Conservation (phyloP, 2,888 invertebrate genomes). For the Epirrita christyi region DNA sequence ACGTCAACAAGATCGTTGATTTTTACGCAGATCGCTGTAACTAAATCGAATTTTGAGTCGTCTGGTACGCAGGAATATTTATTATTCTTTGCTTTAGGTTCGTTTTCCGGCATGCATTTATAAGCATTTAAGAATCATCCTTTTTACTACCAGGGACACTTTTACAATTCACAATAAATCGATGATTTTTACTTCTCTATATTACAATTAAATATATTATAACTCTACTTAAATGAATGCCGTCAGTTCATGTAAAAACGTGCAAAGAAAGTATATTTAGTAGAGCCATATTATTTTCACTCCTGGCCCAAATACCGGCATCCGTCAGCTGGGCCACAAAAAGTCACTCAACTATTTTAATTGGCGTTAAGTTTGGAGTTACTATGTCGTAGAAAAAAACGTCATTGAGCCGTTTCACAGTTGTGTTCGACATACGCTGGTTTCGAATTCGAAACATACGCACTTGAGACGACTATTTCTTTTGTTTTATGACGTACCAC, state of each 20-base stretch:
- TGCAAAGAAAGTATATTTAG: constrained; percentile 55
- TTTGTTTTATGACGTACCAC: constrained; percentile 8
- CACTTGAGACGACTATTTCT: constrained; percentile 15
- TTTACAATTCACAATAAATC: no score
- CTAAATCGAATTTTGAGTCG: neutral
- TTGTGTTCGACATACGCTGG: constrained; percentile 47
- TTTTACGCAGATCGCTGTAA: constrained; percentile 6
- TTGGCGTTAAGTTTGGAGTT: constrained; percentile 75
- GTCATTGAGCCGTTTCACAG: constrained; percentile 63
- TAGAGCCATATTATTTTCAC: constrained; percentile 73
- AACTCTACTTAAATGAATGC: neutral
- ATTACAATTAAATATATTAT: neutral
- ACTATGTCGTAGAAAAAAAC: constrained; percentile 61
- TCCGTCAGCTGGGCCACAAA: constrained; percentile 73
- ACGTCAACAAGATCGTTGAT: constrained; percentile 12
- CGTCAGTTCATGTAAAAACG: neutral
- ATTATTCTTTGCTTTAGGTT: no score
- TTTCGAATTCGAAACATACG: constrained; percentile 22
- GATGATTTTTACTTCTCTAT: no score
- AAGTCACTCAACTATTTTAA: constrained; percentile 80
- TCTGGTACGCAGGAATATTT: no score
- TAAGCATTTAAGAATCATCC: no score
- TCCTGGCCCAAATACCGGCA: constrained; percentile 73
- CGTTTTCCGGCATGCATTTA: no score
- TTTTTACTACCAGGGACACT: no score